These are phyloP conservation scores for Ceratosolen fusciceps DNA, from an alignment of 1,140 invertebrate genomes.

Conservation along the genomic window DNA sequence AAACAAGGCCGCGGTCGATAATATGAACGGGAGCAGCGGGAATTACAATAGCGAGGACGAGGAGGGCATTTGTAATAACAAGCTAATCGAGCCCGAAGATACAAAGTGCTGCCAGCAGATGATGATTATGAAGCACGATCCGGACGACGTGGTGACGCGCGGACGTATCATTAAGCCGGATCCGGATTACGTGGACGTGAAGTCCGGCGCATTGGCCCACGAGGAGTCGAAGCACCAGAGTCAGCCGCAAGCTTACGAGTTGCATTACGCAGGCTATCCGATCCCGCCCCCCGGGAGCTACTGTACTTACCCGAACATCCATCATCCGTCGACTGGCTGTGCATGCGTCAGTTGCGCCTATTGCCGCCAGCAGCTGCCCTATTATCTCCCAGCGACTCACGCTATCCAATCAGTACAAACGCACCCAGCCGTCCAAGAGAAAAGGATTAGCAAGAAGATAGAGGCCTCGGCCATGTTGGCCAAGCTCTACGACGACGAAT, in stretches of 20 bases:
- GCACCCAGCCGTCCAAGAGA: slow-evolving; percentile 58
- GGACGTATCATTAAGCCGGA: slow-evolving; percentile 21
- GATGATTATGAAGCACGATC: slow-evolving; percentile 34
- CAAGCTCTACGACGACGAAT: slow-evolving; percentile 60
- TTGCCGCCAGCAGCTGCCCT: slow-evolving; percentile 61
- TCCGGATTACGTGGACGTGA: slow-evolving; percentile 23
- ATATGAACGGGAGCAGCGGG: slow-evolving; percentile 39
- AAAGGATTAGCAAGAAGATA: slow-evolving; percentile 50
- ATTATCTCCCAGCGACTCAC: slow-evolving; percentile 58
- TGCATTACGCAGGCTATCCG: slow-evolving; percentile 24
- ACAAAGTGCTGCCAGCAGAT: slow-evolving; percentile 31
- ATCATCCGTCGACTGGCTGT: slow-evolving; percentile 54
- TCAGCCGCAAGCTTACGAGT: slow-evolving; percentile 21
- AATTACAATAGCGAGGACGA: slow-evolving; percentile 57
- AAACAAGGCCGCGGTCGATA: slow-evolving; percentile 67
- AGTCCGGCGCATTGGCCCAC: background rate
- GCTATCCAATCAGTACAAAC: slow-evolving; percentile 56
- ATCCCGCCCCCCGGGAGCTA: slow-evolving; percentile 10
- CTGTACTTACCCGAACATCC: slow-evolving; percentile 36
- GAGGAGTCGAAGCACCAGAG: slow-evolving; percentile 27
- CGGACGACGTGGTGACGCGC: slow-evolving; percentile 26
- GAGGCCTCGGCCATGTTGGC: slow-evolving; percentile 53
- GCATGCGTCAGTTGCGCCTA: slow-evolving; percentile 62
- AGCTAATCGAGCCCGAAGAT: slow-evolving; percentile 28
- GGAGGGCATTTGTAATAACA: background rate